These are phyloP conservation scores for Oostethus manadensis DNA, from an alignment of 2,113 vertebrate species.

Conservation along the genomic window DNA sequence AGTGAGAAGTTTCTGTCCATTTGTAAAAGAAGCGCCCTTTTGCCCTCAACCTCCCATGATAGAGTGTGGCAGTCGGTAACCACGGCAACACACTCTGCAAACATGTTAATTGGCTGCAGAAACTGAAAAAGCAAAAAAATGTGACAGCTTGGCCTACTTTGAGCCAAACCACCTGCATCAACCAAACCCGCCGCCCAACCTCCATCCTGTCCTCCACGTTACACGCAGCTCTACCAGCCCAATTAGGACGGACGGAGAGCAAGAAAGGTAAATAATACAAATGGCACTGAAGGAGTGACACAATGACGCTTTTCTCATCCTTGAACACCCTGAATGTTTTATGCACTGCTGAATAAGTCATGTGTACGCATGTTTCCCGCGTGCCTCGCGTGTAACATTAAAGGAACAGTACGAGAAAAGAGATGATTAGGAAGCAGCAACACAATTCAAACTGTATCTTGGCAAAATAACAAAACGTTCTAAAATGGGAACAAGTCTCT, in stretches of 20 bases:
- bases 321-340: conserved; percentile 62
- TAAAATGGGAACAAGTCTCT: no score
- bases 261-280: conserved; percentile 1
- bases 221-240: conserved; percentile 19
- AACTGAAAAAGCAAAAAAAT: neutral
- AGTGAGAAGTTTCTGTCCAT: no score
- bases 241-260: conserved; percentile 20
- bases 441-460: no score
- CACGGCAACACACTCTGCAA: conserved; percentile 50
- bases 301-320: conserved; percentile 57
- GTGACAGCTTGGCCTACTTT: conserved; percentile 48
- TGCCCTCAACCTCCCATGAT: conserved; percentile 27
- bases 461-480: no score
- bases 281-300: conserved; percentile 38
- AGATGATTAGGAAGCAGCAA: neutral
- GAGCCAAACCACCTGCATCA: conserved; percentile 4
- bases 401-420: conserved; percentile 2
- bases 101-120: conserved; percentile 52
- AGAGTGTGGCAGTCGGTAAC: conserved; percentile 46
- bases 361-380: conserved; percentile 2
- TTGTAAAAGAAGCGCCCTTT: no score
- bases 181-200: conserved; percentile 1
- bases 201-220: conserved; percentile 1
- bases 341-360: conserved; percentile 64
- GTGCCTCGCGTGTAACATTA: conserved; percentile 20